Evolutionary conservation across 2,888 invertebrate species (phyloP), one percentile per base, ranked within the genome.

Genomic region (Ornithoptera priamus): DNA sequence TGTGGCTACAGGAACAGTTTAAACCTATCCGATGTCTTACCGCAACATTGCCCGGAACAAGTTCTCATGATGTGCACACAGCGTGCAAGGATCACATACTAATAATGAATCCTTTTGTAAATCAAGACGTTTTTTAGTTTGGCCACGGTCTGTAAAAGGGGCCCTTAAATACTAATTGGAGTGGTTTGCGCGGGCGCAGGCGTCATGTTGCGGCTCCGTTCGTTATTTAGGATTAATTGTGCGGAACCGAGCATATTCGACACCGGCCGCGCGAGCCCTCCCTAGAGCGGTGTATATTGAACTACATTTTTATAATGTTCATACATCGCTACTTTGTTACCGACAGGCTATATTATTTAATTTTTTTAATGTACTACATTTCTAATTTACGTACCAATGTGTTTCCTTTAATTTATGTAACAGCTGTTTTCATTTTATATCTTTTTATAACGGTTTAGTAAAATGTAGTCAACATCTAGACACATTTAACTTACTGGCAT

Each of bases 221-320:
- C 89, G 86, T 90, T 90, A 90, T 89, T 90, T 84, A 83, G 85
- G 82, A 87, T 88, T 89, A 90, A 92, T 90, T 90, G 90, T 84
- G 87, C 85, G 89, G 89, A 89, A 89, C 90, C 82, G 85, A 83
- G 83, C 83, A 82, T 87, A 86, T 85, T 88, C 89, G 89, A 89
- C 93, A 92, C 88, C 86, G 77, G 78, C 74, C 72, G 73, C 75
- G 77, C 76, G 69, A 77, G 75, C 75, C 85, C 84, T 82, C 82
- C 79, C 78, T 77, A 12, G 50, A 1, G 10, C 4, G 4, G 74
- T 57, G 53, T 63, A 18, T 62, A 64, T 57, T 65, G 65, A 58
- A 69, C 63, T 65, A 60, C 59, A 67, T 59, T 67, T 70, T 63
- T 67, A 63, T 64, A 39, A 57, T 22, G 22, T 39, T 50, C 46